phyloP scores from a whole-genome alignment of 2,113 vertebrate genomes.

The Leucoraja erinaceus region DNA sequence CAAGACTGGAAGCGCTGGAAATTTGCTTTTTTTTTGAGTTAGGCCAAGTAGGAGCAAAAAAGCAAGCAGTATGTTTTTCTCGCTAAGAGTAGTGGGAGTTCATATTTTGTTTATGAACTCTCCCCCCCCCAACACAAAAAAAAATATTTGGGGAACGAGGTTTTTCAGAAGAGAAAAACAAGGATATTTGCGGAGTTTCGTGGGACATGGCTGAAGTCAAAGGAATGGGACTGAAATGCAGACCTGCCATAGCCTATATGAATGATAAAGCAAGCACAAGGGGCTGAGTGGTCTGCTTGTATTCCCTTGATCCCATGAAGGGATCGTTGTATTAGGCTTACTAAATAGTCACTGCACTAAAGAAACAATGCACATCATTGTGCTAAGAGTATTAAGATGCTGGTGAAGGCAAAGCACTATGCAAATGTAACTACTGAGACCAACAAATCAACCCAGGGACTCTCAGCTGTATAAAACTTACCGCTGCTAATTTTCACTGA shows the following conservation, averaged over 20 bases:
- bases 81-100: not conserved
- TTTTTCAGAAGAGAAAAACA: not conserved
- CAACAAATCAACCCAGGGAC: not conserved
- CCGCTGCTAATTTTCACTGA: not conserved
- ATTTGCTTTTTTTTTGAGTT: not conserved
- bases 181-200: not conserved
- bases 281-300: not conserved
- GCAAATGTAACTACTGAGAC: not conserved
- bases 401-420: not conserved
- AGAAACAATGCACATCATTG: not conserved
- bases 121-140: too few relatives aligned
- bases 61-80: not conserved
- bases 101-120: not conserved
- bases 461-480: not conserved
- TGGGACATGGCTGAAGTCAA: not conserved
- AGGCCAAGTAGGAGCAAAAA: not conserved
- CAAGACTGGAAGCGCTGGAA: not conserved
- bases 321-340: not conserved
- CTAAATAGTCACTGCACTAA: not conserved
- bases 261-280: not conserved
- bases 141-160: not conserved
- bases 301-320: not conserved
- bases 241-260: not conserved
- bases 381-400: not conserved
- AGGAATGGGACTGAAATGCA: not conserved